These are phyloP conservation scores for Chromobotia macracanthus DNA, from an alignment of 2,797 vertebrate species.

Conservation along the genomic window DNA sequence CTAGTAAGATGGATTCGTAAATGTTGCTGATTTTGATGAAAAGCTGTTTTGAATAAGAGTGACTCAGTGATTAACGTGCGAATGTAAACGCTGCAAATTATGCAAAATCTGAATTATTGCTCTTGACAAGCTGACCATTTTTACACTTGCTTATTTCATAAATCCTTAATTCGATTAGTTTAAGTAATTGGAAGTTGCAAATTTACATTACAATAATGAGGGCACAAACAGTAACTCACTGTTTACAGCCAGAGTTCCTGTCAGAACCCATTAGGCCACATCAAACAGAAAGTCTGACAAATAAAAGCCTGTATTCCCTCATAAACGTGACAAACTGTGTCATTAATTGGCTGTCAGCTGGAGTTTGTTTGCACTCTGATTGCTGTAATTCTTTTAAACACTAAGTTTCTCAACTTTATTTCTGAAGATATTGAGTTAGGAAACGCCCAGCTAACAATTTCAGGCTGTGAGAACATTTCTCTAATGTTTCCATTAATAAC, in stretches of 20 bases:
- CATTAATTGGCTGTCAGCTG: not conserved
- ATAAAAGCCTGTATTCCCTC: constrained; percentile 7
- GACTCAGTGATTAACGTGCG: constrained; percentile 28
- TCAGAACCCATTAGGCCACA: constrained; percentile 11
- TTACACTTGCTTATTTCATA: constrained; percentile 26
- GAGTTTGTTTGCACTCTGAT: not conserved
- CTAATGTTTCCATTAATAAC: no score
- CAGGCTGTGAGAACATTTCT: no score
- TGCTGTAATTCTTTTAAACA: not conserved
- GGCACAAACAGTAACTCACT: not conserved
- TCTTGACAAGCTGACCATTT: constrained; percentile 16
- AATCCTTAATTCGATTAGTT: constrained; percentile 8
- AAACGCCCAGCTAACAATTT: not conserved
- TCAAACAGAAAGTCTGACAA: not conserved
- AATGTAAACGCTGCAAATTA: constrained; percentile 25
- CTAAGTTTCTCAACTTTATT: not conserved
- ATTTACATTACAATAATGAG: constrained; percentile 32
- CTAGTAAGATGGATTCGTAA: constrained; percentile 39
- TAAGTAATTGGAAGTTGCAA: constrained; percentile 19
- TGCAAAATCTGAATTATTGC: constrained; percentile 24
- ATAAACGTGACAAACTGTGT: constrained; percentile 5
- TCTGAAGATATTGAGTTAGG: not conserved
- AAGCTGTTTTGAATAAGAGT: constrained; percentile 40
- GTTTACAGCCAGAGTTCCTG: not conserved
- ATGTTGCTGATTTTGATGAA: constrained; percentile 55